A percentile compares a stretch with the other conserved stretches of the same genome.
These are phyloP conservation scores for Sander lucioperca DNA, from an alignment of 2,113 vertebrate species.

Conservation along the genomic window DNA sequence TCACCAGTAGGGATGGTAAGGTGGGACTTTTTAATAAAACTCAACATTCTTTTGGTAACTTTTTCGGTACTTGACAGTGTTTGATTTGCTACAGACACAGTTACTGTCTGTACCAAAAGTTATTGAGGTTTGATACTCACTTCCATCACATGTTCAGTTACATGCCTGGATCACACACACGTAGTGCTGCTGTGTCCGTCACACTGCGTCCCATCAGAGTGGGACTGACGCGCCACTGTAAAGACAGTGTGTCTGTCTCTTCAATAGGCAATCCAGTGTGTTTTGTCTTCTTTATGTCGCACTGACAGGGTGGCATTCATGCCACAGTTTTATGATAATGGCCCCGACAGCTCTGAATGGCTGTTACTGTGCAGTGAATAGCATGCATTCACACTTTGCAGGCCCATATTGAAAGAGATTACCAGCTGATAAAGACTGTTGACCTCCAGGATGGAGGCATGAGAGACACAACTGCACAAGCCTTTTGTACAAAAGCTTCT, in stretches of 20 bases:
- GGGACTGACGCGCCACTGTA: neutral
- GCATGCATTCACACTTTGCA: conserved; percentile 37
- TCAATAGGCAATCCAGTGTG: conserved; percentile 13
- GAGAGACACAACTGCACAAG: neutral
- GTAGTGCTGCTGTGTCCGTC: neutral
- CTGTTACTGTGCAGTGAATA: conserved; percentile 47
- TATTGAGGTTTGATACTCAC: neutral
- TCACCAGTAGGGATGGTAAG: neutral
- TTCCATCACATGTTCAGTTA: neutral
- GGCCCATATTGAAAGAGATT: conserved; percentile 43
- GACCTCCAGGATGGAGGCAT: conserved; percentile 48
- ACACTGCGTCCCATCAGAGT: neutral
- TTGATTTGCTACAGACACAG: neutral
- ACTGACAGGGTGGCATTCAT: conserved; percentile 47
- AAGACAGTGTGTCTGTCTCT: neutral
- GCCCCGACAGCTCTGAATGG: conserved; percentile 23
- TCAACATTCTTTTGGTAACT: neutral
- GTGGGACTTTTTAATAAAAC: neutral
- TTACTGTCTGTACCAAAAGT: neutral
- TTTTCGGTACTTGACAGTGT: neutral
- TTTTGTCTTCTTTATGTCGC: conserved; percentile 13
- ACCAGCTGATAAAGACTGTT: conserved; percentile 33
- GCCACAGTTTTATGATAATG: conserved; percentile 47
- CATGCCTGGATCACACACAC: neutral
- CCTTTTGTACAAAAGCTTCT: neutral